phyloP scores from a whole-genome alignment of 2,888 invertebrate genomes.

The Papilio gigon region DNA sequence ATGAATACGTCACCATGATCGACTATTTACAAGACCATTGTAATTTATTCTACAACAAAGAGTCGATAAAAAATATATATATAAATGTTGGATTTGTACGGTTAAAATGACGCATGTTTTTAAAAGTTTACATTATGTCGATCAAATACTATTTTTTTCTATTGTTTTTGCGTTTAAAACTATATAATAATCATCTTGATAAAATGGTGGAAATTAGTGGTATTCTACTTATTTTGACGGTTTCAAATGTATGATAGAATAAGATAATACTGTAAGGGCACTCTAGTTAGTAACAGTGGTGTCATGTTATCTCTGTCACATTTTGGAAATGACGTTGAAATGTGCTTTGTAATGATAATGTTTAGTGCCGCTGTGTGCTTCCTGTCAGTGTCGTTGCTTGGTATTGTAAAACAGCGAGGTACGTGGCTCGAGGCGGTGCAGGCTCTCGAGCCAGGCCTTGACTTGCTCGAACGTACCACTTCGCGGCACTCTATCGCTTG shows the following conservation, averaged over 20 bases:
- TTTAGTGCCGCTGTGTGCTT: background rate
- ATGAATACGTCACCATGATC: background rate
- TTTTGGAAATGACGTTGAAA: background rate
- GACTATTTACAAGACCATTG: background rate
- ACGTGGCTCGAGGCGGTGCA: slow-evolving; percentile 79
- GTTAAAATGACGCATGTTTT: background rate
- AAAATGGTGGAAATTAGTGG: background rate
- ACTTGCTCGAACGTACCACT: slow-evolving; percentile 76
- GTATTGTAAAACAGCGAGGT: slow-evolving; percentile 81
- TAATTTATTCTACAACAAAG: background rate
- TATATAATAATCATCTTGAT: background rate
- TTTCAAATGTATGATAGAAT: no score
- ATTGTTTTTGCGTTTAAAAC: background rate
- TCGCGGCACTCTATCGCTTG: slow-evolving; percentile 80
- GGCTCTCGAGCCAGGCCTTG: slow-evolving; percentile 70
- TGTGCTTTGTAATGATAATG: background rate
- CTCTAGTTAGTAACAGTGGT: background rate
- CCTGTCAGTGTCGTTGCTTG: slow-evolving; percentile 46
- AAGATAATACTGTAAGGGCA: background rate
- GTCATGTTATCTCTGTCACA: background rate
- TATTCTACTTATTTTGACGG: no score
- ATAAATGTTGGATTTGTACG: background rate
- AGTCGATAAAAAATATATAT: background rate
- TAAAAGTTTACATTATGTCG: background rate
- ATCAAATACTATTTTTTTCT: background rate